These are phyloP conservation scores for Podocnemis expansa DNA, from an alignment of 2,113 vertebrate species.

Conservation along the genomic window DNA sequence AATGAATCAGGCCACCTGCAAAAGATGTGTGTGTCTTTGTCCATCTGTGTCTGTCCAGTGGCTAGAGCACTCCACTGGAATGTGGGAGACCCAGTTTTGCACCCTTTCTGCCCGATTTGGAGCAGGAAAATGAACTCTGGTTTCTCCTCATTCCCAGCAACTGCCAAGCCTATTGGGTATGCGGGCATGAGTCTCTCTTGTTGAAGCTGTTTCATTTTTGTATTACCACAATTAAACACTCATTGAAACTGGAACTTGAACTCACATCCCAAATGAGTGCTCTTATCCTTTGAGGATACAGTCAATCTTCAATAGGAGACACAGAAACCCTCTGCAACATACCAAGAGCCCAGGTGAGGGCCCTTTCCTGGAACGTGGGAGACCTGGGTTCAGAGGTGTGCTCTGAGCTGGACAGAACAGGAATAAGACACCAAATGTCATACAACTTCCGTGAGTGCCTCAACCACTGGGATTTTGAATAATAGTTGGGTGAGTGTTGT, in stretches of 20 bases:
- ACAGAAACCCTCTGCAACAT: background rate
- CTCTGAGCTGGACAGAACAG: background rate
- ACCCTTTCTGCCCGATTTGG: background rate
- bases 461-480: too few relatives aligned
- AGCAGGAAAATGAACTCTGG: background rate
- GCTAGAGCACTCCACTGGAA: background rate
- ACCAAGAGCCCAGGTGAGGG: background rate
- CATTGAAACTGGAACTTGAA: background rate
- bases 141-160: background rate
- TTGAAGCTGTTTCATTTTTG: background rate
- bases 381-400: background rate
- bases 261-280: background rate
- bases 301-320: background rate
- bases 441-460: background rate
- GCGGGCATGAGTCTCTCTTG: background rate
- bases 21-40: background rate
- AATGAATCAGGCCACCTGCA: background rate
- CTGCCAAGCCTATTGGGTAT: background rate
- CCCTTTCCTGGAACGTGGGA: background rate
- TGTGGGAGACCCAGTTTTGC: background rate
- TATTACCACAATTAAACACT: background rate
- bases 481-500: too few relatives aligned
- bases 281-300: background rate
- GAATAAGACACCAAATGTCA: background rate
- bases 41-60: background rate